Evolutionary conservation across 2,888 invertebrate species (phyloP).

Genomic region (Alitta virens): DNA sequence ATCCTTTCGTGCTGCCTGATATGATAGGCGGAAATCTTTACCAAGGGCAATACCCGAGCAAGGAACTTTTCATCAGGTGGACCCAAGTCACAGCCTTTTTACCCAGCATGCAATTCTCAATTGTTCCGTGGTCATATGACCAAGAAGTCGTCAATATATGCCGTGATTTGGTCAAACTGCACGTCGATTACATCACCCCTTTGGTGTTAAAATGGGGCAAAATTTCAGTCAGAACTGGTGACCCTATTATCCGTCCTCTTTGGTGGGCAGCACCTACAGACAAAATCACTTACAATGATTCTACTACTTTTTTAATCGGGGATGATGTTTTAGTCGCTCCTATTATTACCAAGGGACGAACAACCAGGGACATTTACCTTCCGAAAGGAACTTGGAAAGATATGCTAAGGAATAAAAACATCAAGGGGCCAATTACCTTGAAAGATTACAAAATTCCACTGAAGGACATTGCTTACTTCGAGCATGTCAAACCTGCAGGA

Average conservation of each 20-base stretch:
- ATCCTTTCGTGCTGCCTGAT: constrained; percentile 85
- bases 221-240: not conserved
- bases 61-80: constrained; percentile 74
- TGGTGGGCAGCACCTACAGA: constrained; percentile 13
- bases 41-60: constrained; percentile 36
- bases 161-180: constrained; percentile 19
- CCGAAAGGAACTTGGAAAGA: constrained; percentile 28
- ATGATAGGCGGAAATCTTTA: constrained; percentile 81
- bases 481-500: not conserved
- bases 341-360: constrained; percentile 41
- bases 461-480: constrained; percentile 7
- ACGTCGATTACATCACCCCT: constrained; percentile 10
- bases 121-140: constrained; percentile 86
- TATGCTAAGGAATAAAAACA: not conserved
- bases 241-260: constrained; percentile 10
- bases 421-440: not conserved
- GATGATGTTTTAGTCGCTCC: constrained; percentile 51
- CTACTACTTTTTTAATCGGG: constrained; percentile 59
- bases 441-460: not conserved
- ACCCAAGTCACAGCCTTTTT: constrained; percentile 81
- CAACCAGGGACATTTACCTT: constrained; percentile 43
- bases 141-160: constrained; percentile 56
- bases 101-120: constrained; percentile 87
- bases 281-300: not conserved
- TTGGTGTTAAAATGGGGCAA: constrained; percentile 1